Conservation (phyloP, 2,888 invertebrate genomes). For the Helicoverpa assulta region DNA sequence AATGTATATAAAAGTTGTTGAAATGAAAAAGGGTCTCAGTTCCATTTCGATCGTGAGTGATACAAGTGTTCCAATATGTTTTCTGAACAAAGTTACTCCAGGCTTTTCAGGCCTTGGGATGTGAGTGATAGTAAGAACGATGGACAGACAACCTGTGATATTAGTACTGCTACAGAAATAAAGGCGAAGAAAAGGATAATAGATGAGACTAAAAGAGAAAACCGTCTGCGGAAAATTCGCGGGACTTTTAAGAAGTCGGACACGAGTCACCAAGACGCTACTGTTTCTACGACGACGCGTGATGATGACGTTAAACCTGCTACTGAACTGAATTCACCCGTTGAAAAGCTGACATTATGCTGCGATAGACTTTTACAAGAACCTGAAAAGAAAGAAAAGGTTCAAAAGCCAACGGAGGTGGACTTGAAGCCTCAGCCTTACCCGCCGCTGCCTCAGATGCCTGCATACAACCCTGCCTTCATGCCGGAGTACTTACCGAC, state of each 20-base stretch:
- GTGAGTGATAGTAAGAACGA: constrained; percentile 78
- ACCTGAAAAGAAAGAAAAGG: constrained; percentile 66
- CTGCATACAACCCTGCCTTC: constrained; percentile 71
- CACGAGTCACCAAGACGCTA: constrained; percentile 87
- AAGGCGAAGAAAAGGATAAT: constrained; percentile 72
- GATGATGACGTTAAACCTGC: constrained; percentile 69
- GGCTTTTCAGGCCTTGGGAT: constrained; percentile 92
- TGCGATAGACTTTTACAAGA: constrained; percentile 82
- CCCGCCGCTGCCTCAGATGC: constrained; percentile 54
- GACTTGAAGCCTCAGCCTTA: constrained; percentile 51
- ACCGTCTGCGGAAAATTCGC: constrained; percentile 84
- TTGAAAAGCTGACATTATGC: constrained; percentile 80
- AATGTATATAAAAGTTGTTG: constrained; percentile 89
- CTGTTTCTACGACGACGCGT: constrained; percentile 90
- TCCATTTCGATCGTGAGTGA: constrained; percentile 78
- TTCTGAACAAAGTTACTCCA: constrained; percentile 84
- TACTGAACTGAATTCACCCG: constrained; percentile 74
- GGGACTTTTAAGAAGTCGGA: constrained; percentile 82
- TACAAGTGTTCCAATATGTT: constrained; percentile 78
- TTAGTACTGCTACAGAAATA: constrained; percentile 58
- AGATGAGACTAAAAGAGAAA: constrained; percentile 80
- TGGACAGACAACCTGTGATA: constrained; percentile 62
- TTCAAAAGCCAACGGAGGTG: constrained; percentile 47
- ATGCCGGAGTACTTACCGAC: constrained; percentile 82
- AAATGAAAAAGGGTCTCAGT: constrained; percentile 87